Base-by-base conservation (phyloP, 2,797 vertebrate genomes). In the Esox masquinongy region DNA sequence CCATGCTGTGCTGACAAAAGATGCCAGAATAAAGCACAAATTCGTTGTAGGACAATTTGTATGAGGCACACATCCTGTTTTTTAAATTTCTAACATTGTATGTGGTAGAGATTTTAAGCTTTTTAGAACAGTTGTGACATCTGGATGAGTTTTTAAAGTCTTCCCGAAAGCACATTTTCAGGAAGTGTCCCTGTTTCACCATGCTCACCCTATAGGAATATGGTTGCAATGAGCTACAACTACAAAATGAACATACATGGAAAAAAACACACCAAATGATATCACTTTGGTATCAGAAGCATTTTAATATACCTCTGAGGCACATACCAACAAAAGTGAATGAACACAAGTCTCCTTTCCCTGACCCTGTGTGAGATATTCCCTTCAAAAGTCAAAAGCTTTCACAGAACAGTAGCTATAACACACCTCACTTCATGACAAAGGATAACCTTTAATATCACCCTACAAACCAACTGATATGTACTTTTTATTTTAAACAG, bases 271-370 rank as follows among this genome's bases (percentile, higher is more conserved):
- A 75, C 17, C 75, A 70, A 56, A 50, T 51, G 24, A 53, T 78
- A 74, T 56, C 64, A 47, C 29, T 12, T 68, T 72, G 34, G 64
- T 80, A 56, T 72, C 68, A 75, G 49, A 81, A 77, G 24, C 47
- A 31, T 70, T 78, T 89, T 84, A 88, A 87, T 87, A 76, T 81
- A 86, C 34, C 84, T 90, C 73, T 78, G 83, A 90, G 88, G 87
- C 82, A 87, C 86, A 83, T 79, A 88, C 83, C 75, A 76, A 79
- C 29, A 81, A 87, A 70, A 80, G 74, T 73, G 76, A 80, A 82
- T 49, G 29, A 83, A 88, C 76, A 86, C 82, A 78, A 78, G 84
- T 78, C 80, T 74, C 73, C n/a, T 47, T 84, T 64, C 76, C 24
- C 70, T 77, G 72, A 80, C 63, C 74, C 22, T 80, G 34, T 69